Conservation (phyloP, 2,113 vertebrate genomes). For the Sinocyclocheilus anshuiensis region DNA sequence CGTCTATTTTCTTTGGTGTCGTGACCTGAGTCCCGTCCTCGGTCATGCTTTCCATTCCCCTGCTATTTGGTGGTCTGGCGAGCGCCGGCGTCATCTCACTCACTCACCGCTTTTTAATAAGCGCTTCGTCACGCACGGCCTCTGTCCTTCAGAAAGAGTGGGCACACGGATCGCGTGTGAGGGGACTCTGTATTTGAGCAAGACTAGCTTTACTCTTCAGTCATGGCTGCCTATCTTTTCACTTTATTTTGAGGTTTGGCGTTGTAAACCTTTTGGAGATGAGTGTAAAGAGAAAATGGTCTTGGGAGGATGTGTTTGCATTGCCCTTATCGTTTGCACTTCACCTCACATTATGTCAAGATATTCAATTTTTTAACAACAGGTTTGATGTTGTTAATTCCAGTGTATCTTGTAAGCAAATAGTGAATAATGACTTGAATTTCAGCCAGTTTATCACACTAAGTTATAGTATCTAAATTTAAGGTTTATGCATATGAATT, state of each 20-base stretch:
- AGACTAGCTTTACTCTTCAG: constrained; percentile 29
- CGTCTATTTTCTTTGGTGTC: neutral
- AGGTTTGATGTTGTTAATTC: neutral
- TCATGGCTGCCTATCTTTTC: neutral
- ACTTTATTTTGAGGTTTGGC: constrained; percentile 15
- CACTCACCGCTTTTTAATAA: constrained; percentile 58
- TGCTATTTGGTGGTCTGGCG: constrained; percentile 6
- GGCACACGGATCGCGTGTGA: constrained; percentile 36
- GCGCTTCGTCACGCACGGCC: constrained; percentile 67
- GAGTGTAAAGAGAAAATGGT: neutral
- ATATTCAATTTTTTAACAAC: neutral
- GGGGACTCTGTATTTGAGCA: constrained; percentile 23
- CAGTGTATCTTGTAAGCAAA: neutral
- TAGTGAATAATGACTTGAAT: neutral
- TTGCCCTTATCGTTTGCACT: neutral
- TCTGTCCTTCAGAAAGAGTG: constrained; percentile 68
- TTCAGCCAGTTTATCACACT: neutral
- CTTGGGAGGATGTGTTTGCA: neutral
- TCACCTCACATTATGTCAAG: neutral
- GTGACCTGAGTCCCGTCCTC: constrained; percentile 25
- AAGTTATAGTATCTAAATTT: neutral
- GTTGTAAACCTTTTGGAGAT: constrained; percentile 1
- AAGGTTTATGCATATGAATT: neutral
- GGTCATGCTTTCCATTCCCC: constrained; percentile 35
- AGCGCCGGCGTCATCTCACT: neutral